Evolutionary conservation across 2,888 invertebrate species (phyloP), one percentile per base, ranked within the genome.

Genomic region (Drosophila differens): DNA sequence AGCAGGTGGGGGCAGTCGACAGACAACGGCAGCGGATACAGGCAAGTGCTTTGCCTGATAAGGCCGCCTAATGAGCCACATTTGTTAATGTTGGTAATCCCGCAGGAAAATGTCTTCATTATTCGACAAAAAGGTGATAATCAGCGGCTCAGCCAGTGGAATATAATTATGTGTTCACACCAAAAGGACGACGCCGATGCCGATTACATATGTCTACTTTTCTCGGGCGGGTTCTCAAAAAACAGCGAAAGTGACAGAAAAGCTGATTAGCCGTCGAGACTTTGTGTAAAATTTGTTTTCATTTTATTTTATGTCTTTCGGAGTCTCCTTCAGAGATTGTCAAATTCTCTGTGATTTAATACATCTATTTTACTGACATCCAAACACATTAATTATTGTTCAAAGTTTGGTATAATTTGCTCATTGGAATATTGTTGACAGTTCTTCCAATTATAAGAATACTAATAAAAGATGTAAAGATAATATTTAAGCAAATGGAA

Each of bases 11-110:
- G 32, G 35, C 65, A 51, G 59, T 7, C 22, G 0, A 16, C 22
- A 47, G 47, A 4, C 30, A 60, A 62, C 25, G 63, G 66, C 49
- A 55, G 70, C 49, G 62, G 54, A 47, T 47, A 54, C 62, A 16
- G 57, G 19, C 37, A 37, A 72, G 63, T 76, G 68, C 51, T 30
- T 54, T 54, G 28, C 33, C 57, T 25, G 89, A 85, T 88, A 90
- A 85, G 71, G 63, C 16, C 35, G 54, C 57, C 81, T 85, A 89
- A 85, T 87, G 90, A 74, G 80, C 12, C 68, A 57, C 77, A 75
- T 84, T 79, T 79, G 79, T 84, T 70, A 75, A 68, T 69, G 73
- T 62, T 67, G 41, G 44, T 25, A 66, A 58, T 52, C 33, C 54
- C 54, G 37, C 25, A 19, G 19, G 12, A 66, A 44, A 51, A 65